Evolutionary conservation across 1,140 invertebrate genomes (phyloP), one percentile per base, ranked within the genome.

Genomic region (Penaeus chinensis): DNA sequence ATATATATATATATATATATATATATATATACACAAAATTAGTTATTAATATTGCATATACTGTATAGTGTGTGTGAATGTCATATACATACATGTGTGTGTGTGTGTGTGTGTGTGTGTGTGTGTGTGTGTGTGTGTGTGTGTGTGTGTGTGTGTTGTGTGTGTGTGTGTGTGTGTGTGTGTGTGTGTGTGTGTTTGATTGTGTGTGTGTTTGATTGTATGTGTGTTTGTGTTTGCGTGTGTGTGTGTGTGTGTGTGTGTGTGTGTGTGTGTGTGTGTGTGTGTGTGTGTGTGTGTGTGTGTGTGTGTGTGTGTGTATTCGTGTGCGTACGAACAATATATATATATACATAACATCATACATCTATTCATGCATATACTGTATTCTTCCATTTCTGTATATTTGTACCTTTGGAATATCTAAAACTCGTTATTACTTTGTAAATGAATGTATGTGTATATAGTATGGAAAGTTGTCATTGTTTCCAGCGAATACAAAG

Each of bases 261-360:
- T 8, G 37, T 42, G 37, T 42, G 37, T 8, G 37, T 42, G 20
- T 2, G 32, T 2, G 32, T n/a, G 66, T 20, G 10, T 69, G 27
- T 69, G 27, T 69, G 27, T 71, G n/a, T 71, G n/a, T 71, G n/a
- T 71, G n/a, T 71, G n/a, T 71, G n/a, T 71, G n/a, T 71, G n/a
- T 71, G n/a, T 71, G n/a, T 71, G n/a, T 71, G n/a, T 71, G n/a
- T 71, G n/a, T 71, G n/a, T 71, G n/a, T 71, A 71, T 71, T 22
- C n/a, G n/a, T 71, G n/a, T 74, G 27, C n/a, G 27, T 74, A 74
- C n/a, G 27, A 37, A 74, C 10, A 74, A 5, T 74, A 74, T 74
- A 74, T 74, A 74, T 74, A n/a, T 74, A 74, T 32, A 24, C 20
- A 24, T 32, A 32, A 24, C 10, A 24, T 74, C n/a, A 24, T 37